Evolutionary conservation across 1,140 invertebrate genomes (phyloP).

Genomic region (Heliconius melpomene): DNA sequence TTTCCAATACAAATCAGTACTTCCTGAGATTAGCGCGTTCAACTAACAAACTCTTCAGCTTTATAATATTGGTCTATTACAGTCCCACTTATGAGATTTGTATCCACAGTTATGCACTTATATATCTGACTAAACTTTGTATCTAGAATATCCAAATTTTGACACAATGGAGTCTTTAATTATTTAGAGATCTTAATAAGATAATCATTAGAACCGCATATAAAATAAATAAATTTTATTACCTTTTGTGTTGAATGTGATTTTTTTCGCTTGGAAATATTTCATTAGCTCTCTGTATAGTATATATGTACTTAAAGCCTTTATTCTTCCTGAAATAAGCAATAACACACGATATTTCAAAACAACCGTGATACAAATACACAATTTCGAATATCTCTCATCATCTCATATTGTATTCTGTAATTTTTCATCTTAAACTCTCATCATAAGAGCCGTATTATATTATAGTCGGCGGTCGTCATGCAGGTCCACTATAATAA

Average conservation of each 20-base stretch:
- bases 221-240: neutral
- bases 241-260: neutral
- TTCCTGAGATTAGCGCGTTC: no score
- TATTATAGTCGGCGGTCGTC: slow-evolving; percentile 6
- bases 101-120: neutral
- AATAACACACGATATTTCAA: neutral
- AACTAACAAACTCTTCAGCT: no score
- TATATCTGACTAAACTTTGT: no score
- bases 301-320: no score
- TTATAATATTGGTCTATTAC: no score
- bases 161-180: neutral
- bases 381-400: slow-evolving; percentile 16
- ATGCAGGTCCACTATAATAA: slow-evolving; percentile 51
- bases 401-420: neutral
- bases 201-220: neutral
- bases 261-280: neutral
- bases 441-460: neutral
- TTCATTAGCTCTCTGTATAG: no score
- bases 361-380: slow-evolving; percentile 1
- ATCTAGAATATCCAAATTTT: neutral
- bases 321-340: no score
- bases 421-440: slow-evolving; percentile 17
- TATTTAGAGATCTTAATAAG: neutral
- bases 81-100: neutral
- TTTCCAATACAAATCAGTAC: no score